Conservation (phyloP, 1,140 invertebrate species). For the Drosophila bifasciata region DNA sequence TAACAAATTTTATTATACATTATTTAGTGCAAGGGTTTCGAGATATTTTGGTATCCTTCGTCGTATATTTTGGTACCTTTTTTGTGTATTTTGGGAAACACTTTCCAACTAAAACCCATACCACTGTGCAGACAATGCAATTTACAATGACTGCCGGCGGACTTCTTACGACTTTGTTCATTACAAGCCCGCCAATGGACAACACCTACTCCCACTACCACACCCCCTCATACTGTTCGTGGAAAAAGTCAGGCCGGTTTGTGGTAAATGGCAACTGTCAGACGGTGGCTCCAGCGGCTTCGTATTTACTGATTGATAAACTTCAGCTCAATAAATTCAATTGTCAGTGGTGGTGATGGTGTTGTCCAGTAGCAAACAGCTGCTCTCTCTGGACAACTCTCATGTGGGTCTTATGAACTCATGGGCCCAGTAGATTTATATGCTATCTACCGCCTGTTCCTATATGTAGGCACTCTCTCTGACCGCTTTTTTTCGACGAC, state of each 20-base stretch:
- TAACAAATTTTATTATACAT: constrained; percentile 5
- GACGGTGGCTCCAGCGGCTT: constrained; percentile 47
- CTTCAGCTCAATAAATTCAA: constrained; percentile 76
- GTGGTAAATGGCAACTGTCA: constrained; percentile 6
- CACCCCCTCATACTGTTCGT: too few relatives aligned
- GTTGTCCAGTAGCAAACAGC: neutral
- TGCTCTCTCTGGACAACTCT: too few relatives aligned
- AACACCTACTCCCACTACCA: neutral
- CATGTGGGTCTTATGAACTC: constrained; percentile 10
- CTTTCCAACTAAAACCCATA: neutral
- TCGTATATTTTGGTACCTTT: too few relatives aligned
- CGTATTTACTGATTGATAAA: constrained; percentile 78
- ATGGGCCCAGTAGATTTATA: constrained; percentile 56
- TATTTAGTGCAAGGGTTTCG: constrained; percentile 7
- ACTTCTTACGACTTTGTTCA: constrained; percentile 56
- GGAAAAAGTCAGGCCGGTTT: too few relatives aligned
- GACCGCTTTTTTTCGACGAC: constrained; percentile 52
- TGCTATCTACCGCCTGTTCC: constrained; percentile 17
- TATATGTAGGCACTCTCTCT: constrained; percentile 15
- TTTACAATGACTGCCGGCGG: constrained; percentile 17
- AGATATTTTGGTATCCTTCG: too few relatives aligned
- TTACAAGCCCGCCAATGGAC: constrained; percentile 37
- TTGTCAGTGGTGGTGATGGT: constrained; percentile 59
- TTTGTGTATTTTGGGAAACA: too few relatives aligned
- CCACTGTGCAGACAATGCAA: constrained; percentile 1